Base-by-base conservation (phyloP, 1,140 invertebrate species). In the Druon quercuslanigerum region DNA sequence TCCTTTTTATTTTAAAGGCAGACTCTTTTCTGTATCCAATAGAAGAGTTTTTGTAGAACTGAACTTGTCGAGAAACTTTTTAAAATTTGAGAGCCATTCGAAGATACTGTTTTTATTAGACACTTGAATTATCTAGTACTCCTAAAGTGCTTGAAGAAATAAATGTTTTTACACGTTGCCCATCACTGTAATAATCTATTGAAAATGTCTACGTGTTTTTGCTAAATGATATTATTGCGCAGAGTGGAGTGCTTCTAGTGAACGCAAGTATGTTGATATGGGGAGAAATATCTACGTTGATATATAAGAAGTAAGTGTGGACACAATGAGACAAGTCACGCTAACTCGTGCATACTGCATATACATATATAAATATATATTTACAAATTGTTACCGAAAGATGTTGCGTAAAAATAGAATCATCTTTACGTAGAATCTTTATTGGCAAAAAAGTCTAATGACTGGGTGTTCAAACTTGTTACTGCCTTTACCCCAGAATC, bases 151-250 rank as follows among this genome's bases (percentile, higher is more conserved):
- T 50, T 51, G 76, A 72, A 79, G 76, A 77, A 51, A 80, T 82
- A 83, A 84, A 82, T 84, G 79, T 85, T 85, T 83, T 81, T 82
- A 81, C 56, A 71, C 80, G 83, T 86, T 87, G 83, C 52, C 56
- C 74, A 84, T 85, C 83, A 54, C 79, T 80, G 80, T 87, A 82
- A 84, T 83, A 83, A 85, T 84, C 79, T 85, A 86, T 85, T 83
- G 77, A 85, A 74, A 74, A 85, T 83, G 73, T 86, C 82, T 85
- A 82, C 82, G 83, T 87, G 83, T 80, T 84, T 81, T 81, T 77
- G 81, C 66, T 76, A 82, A n/a, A 79, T 74, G 72, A 83, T 74
- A 75, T 56, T 78, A 66, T 72, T 77, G 75, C 81, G 79, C 79
- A 71, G 76, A 82, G 72, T 75, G 71, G 25, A 66, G 46, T 50